These are phyloP conservation scores for Drosophila prolongata DNA, from an alignment of 2,888 invertebrate genomes.

Conservation along the genomic window DNA sequence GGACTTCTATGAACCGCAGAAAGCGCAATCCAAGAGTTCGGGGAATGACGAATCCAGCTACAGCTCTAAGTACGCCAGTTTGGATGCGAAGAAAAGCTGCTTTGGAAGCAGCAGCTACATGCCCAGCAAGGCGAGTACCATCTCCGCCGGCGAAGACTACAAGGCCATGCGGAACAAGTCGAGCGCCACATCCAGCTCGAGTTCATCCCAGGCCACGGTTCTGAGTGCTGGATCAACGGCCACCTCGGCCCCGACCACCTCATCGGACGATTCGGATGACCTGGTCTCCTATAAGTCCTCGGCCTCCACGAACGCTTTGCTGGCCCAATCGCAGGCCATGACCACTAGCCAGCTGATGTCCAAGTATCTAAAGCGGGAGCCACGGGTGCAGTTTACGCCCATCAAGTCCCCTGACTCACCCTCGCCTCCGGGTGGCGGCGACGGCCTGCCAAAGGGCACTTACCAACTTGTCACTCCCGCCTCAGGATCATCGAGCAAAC, in stretches of 20 bases:
- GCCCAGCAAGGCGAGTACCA: conserved; percentile 62
- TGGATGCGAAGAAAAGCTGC: conserved; percentile 72
- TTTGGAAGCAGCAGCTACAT: conserved; percentile 53
- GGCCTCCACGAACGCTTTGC: conserved; percentile 82
- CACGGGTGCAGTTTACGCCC: conserved; percentile 83
- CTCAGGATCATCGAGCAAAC: conserved; percentile 50
- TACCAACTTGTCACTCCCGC: conserved; percentile 77
- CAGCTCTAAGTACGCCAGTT: conserved; percentile 64
- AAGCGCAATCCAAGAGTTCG: conserved; percentile 71
- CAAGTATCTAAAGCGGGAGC: conserved; percentile 83
- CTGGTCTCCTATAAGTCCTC: conserved; percentile 83
- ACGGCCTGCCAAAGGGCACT: conserved; percentile 81
- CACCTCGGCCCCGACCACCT: conserved; percentile 82
- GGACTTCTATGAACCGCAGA: conserved; percentile 82
- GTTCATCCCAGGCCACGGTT: conserved; percentile 83
- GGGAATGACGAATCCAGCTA: conserved; percentile 57
- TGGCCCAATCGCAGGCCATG: conserved; percentile 84
- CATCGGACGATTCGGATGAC: conserved; percentile 83
- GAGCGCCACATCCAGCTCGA: conserved; percentile 82
- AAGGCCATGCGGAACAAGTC: conserved; percentile 82
- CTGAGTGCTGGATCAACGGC: conserved; percentile 82
- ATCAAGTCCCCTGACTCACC: conserved; percentile 83
- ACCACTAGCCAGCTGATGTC: conserved; percentile 84
- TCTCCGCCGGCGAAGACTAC: conserved; percentile 76
- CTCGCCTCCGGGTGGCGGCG: conserved; percentile 80